These are phyloP conservation scores for Ceyx margarethae DNA, from an alignment of 2,113 vertebrate genomes.

Conservation along the genomic window DNA sequence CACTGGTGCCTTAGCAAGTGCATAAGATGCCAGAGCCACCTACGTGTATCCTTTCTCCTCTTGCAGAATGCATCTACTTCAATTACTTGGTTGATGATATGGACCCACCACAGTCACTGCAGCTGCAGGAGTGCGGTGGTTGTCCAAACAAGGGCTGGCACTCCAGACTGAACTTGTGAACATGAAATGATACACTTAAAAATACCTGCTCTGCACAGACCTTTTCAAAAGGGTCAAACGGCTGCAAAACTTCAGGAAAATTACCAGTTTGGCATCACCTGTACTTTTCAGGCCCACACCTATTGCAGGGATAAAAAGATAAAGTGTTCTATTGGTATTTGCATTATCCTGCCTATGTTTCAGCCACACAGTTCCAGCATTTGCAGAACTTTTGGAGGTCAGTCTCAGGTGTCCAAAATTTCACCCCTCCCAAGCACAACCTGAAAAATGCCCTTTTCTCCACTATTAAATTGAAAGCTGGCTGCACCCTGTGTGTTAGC, in stretches of 20 bases:
- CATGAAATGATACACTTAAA: background rate
- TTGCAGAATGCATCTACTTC: background rate
- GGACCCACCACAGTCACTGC: background rate
- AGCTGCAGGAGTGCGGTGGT: background rate
- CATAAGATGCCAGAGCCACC: background rate
- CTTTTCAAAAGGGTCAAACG: background rate
- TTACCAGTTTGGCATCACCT: background rate
- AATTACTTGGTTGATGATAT: background rate
- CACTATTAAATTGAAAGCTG: slow-evolving; percentile 2
- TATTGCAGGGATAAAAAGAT: background rate
- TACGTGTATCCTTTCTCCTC: background rate
- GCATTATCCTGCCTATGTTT: background rate
- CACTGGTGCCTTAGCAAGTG: background rate
- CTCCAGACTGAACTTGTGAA: background rate
- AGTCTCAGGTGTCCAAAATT: background rate
- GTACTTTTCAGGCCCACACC: background rate
- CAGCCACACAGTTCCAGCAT: background rate
- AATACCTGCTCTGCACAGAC: background rate
- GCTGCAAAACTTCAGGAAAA: background rate
- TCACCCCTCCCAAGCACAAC: background rate
- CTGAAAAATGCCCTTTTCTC: slow-evolving; percentile 19
- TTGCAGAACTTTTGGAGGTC: background rate
- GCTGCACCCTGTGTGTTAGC: background rate
- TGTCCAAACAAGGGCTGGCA: background rate
- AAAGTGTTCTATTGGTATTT: background rate